These are phyloP conservation scores for Labeo catla DNA, from an alignment of 2,113 vertebrate species.

Conservation along the genomic window DNA sequence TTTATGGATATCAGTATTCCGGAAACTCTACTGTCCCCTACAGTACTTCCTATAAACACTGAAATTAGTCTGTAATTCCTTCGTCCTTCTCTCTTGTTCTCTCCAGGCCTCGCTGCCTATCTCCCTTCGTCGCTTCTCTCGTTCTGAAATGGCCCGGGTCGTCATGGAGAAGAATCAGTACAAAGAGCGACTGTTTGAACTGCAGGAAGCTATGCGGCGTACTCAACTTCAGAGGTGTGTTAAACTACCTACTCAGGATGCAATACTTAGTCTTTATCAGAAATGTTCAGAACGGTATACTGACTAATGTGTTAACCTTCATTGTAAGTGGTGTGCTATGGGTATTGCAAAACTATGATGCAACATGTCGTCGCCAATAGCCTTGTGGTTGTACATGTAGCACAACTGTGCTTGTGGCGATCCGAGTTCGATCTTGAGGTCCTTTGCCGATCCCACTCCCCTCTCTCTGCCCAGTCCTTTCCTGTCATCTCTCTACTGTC, in stretches of 20 bases:
- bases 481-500: no score
- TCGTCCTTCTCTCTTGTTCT: background rate
- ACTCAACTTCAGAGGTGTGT: constrained; percentile 71
- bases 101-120: constrained; percentile 61
- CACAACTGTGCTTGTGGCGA: no score
- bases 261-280: background rate
- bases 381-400: no score
- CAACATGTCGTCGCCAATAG: no score
- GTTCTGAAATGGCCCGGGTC: constrained; percentile 80
- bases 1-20: background rate
- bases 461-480: no score
- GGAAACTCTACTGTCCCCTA: background rate
- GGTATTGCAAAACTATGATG: no score
- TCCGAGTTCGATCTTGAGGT: no score
- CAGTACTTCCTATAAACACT: background rate
- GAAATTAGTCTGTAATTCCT: background rate
- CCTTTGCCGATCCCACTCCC: no score
- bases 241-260: background rate
- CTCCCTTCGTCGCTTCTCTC: constrained; percentile 74
- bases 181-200: constrained; percentile 79
- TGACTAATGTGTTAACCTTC: background rate
- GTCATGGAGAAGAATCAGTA: constrained; percentile 84
- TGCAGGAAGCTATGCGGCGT: constrained; percentile 75
- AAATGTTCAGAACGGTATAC: background rate
- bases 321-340: background rate